Evolutionary conservation across 2,113 vertebrate species (phyloP).

Genomic region (Butorides virescens): DNA sequence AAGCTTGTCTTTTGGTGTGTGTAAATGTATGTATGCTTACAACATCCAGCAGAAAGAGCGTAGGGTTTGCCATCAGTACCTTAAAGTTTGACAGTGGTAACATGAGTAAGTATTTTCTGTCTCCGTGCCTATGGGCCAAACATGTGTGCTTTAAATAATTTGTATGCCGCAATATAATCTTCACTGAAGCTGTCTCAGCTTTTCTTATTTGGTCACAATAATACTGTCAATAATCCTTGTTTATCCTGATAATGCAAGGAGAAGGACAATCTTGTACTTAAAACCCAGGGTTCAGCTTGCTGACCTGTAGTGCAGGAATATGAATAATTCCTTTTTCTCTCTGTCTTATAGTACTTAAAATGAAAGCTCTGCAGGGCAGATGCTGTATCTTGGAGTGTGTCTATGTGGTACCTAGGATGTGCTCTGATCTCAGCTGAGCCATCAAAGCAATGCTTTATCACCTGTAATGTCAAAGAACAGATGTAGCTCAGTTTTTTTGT

Average conservation of each 20-base stretch:
- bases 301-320: constrained; percentile 13
- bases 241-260: constrained; percentile 30
- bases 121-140: not conserved
- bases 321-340: constrained; percentile 42
- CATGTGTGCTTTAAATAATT: not conserved
- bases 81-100: not conserved
- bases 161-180: not conserved
- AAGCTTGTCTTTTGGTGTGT: not conserved
- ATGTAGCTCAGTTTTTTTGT: constrained; percentile 43
- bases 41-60: not conserved
- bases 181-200: not conserved
- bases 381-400: constrained; percentile 36
- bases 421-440: constrained; percentile 55
- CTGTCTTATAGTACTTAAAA: constrained; percentile 30
- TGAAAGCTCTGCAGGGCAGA: constrained; percentile 62
- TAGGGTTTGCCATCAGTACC: not conserved
- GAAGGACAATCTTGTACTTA: not conserved
- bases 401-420: constrained; percentile 33
- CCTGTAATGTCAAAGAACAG: constrained; percentile 61
- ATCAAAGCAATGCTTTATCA: constrained; percentile 62
- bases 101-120: not conserved
- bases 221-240: constrained; percentile 18
- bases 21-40: not conserved
- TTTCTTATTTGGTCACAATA: constrained; percentile 6
- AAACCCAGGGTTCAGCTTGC: constrained; percentile 8